Evolutionary conservation across 37 sponge, comb jelly and placozoan genomes (phyloP).

Genomic region (Aplysina aerophoba): DNA sequence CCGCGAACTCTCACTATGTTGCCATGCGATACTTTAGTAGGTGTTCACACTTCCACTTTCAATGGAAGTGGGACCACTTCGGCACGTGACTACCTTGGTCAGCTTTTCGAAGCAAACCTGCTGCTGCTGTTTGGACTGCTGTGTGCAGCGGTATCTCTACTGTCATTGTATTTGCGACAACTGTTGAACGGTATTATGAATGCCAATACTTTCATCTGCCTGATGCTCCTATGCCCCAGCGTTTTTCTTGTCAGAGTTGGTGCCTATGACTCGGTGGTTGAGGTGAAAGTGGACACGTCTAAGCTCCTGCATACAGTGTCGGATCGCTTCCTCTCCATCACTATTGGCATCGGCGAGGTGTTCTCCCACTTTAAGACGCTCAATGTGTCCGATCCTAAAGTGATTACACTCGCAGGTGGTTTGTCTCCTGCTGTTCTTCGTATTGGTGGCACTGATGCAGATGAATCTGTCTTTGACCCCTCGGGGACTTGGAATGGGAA

Average conservation of each 20-base stretch:
- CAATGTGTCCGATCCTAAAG: background rate
- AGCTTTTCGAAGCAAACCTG: too few species aligned
- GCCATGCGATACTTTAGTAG: background rate
- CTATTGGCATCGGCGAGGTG: background rate
- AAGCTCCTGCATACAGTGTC: background rate
- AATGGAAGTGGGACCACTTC: too few species aligned
- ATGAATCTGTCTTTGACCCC: slow-evolving; percentile 28
- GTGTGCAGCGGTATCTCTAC: too few species aligned
- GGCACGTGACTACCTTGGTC: too few species aligned
- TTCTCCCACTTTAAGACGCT: background rate
- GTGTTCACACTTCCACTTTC: too few species aligned
- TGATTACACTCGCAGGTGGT: background rate
- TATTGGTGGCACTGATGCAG: slow-evolving; percentile 49
- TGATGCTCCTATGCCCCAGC: too few species aligned
- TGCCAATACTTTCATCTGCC: too few species aligned
- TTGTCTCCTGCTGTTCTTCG: slow-evolving; percentile 38
- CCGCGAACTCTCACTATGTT: too few species aligned
- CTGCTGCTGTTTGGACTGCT: too few species aligned
- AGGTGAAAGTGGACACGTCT: slow-evolving; percentile 4
- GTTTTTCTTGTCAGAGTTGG: too few species aligned
- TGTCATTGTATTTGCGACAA: too few species aligned
- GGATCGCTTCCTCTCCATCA: background rate
- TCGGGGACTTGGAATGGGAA: background rate
- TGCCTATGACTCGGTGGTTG: background rate
- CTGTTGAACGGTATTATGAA: too few species aligned